Base-by-base conservation (phyloP, 64 coral and sea anemone genomes). In the Exaiptasia diaphana region DNA sequence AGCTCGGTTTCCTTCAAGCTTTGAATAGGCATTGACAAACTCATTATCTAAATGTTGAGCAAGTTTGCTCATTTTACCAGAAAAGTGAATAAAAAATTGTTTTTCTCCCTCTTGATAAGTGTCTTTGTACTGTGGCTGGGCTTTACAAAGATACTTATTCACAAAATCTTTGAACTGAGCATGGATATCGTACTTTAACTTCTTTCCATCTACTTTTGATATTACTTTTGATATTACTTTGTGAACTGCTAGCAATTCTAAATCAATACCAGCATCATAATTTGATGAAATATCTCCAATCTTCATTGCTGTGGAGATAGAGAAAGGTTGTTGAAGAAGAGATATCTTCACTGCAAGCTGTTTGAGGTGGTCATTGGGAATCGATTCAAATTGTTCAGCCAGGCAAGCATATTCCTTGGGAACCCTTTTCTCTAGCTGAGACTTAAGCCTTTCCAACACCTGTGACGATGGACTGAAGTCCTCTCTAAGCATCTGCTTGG, bases 1-100 rank as follows among this genome's bases (percentile, higher is more conserved):
- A 45, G 82, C 60, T 58, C 70, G 35, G 37, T 86, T 63, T 23
- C 26, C 14, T 23, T 86, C 82, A 40, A 86, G 45, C 39, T 86
- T 50, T 17, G 28, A 50, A 20, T 41, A 76, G 26, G 50, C 71
- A 64, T 76, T 23, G 46, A 76, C 55, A 46, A 86, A 86, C 20
- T 86, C 53, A 25, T 7, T 63, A n/a, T 86, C 83, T 13, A 86
- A 86, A 5, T 25, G 1, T 11, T 49, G 31, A 21, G 65, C 53
- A 41, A 62, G 42, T 65, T 76, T 42, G 71, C 27, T 50, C 53
- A 86, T 48, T 36, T 86, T 62, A 8, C 23, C 35, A 20, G 32
- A 60, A 3, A 83, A 83, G 13, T 60, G 41, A 12, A 40, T 15
- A 30, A 67, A 83, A 72, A 83, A 83, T 24, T 53, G 36, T 38